Conservation (phyloP, 2,888 invertebrate species). For the Glaucopsyche alexis region DNA sequence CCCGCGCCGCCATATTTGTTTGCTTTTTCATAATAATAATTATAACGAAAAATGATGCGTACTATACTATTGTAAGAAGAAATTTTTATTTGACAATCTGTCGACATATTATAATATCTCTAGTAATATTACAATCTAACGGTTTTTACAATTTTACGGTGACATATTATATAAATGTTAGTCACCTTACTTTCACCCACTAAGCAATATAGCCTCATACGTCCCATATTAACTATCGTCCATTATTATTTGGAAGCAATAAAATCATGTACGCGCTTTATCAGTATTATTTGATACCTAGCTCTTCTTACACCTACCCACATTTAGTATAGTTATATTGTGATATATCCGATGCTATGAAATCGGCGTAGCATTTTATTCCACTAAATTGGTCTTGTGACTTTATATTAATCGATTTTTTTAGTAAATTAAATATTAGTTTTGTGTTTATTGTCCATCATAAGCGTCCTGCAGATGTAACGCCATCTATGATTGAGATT, state of each 20-base stretch:
- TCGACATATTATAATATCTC: no score
- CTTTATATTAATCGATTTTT: constrained; percentile 27
- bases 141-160: no score
- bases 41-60: no score
- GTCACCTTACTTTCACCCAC: background rate
- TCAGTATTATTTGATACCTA: constrained; percentile 24
- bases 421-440: constrained; percentile 25
- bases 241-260: constrained; percentile 26
- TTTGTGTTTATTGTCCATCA: constrained; percentile 30
- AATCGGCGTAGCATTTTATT: constrained; percentile 50
- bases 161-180: constrained; percentile 23
- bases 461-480: background rate
- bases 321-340: constrained; percentile 38
- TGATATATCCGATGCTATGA: constrained; percentile 38
- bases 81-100: no score
- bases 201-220: background rate
- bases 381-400: constrained; percentile 44
- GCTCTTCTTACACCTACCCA: constrained; percentile 12
- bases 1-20: no score
- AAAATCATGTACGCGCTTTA: constrained; percentile 12
- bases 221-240: constrained; percentile 29
- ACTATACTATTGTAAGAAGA: no score
- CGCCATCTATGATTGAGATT: constrained; percentile 17
- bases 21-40: no score
- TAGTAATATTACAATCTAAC: no score